These are phyloP conservation scores for Pandemis corylana DNA, from an alignment of 2,888 invertebrate species.

Conservation along the genomic window DNA sequence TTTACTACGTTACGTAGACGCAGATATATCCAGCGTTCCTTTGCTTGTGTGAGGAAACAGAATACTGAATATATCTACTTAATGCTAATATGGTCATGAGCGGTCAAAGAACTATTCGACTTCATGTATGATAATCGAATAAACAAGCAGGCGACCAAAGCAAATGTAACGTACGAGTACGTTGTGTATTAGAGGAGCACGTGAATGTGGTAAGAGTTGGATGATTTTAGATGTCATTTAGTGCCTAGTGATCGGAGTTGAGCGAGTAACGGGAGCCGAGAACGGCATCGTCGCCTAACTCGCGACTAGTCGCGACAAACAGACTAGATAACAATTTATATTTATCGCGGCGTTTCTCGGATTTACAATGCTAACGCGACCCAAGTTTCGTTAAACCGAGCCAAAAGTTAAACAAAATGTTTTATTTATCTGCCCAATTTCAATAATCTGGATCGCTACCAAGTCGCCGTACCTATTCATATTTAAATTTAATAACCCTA, in stretches of 20 bases:
- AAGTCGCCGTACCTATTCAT: slow-evolving; percentile 18
- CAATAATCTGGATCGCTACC: slow-evolving; percentile 37
- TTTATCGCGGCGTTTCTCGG: slow-evolving; percentile 7
- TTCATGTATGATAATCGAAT: slow-evolving; percentile 12
- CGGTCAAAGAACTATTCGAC: slow-evolving; percentile 29
- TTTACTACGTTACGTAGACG: background rate
- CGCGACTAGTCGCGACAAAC: slow-evolving; percentile 42
- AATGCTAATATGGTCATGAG: slow-evolving; percentile 11
- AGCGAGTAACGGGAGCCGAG: slow-evolving; percentile 58
- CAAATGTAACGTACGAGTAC: background rate
- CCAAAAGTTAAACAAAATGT: slow-evolving; percentile 34
- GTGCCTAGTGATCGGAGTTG: slow-evolving; percentile 56
- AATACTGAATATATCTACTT: slow-evolving; percentile 17
- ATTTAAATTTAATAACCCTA: slow-evolving; percentile 26
- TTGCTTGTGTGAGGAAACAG: slow-evolving; percentile 16
- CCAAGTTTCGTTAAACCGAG: slow-evolving; percentile 26
- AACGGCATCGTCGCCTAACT: slow-evolving; percentile 57
- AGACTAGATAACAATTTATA: slow-evolving; percentile 26
- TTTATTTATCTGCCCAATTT: slow-evolving; percentile 36
- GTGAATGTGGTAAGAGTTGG: slow-evolving; percentile 7
- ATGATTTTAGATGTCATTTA: slow-evolving; percentile 48
- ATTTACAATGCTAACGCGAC: slow-evolving; percentile 21
- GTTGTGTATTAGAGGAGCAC: background rate
- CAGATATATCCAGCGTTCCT: background rate
- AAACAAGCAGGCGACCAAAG: slow-evolving; percentile 1